A percentile compares a stretch with the other conserved stretches of the same genome.
Conservation (phyloP, 2,888 invertebrate species). For the Acanthosepion pharaonis region DNA sequence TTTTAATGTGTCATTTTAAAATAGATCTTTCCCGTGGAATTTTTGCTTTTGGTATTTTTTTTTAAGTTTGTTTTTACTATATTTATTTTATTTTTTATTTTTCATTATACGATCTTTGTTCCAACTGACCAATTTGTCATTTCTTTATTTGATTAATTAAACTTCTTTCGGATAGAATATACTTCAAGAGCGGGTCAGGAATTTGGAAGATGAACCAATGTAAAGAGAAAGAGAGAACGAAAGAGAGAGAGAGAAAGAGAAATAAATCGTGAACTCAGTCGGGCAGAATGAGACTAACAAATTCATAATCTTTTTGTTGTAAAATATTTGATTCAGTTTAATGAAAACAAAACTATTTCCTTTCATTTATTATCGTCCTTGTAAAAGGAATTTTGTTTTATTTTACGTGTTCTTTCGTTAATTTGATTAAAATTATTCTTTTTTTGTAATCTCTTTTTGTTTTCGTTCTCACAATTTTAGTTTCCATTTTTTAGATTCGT, state of each 20-base stretch:
- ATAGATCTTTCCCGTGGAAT: background rate
- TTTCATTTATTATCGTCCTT: background rate
- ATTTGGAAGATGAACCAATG: background rate
- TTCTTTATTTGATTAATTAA: background rate
- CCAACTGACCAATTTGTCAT: constrained; percentile 9
- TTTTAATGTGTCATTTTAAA: constrained; percentile 8
- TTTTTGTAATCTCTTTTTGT: background rate
- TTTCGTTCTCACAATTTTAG: too few relatives aligned
- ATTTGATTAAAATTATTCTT: background rate
- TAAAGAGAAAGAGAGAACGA: background rate
- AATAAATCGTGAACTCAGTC: background rate
- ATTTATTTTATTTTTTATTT: background rate
- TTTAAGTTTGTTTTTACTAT: background rate
- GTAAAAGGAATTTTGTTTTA: background rate
- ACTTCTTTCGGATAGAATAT: background rate
- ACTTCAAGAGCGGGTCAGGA: background rate
- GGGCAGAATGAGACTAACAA: background rate
- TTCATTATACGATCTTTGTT: constrained; percentile 12
- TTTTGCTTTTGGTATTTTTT: background rate
- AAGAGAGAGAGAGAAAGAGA: too few relatives aligned
- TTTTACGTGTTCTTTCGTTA: background rate
- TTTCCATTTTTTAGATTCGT: too few relatives aligned
- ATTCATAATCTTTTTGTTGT: background rate
- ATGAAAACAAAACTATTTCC: constrained; percentile 33
- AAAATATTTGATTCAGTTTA: background rate